phyloP scores from a whole-genome alignment of 2,113 vertebrate species.

The Gasterosteus nipponicus region DNA sequence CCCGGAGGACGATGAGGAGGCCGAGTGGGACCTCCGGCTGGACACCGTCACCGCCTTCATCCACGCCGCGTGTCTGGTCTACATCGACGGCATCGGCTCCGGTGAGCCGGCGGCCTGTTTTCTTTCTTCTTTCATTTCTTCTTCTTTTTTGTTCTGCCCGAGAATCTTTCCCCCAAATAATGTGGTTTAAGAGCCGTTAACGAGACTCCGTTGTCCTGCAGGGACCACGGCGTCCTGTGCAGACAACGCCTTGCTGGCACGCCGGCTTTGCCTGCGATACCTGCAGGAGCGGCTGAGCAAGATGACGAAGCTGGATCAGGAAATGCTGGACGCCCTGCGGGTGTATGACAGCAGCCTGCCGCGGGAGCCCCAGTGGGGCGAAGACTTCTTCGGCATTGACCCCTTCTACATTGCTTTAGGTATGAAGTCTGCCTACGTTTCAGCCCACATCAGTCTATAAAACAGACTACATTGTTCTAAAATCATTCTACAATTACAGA shows the following conservation, averaged over 20 bases:
- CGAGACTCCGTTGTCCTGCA: constrained; percentile 50
- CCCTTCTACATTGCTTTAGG: constrained; percentile 95
- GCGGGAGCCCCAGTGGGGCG: constrained; percentile 85
- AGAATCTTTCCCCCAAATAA: background rate
- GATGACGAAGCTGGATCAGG: constrained; percentile 81
- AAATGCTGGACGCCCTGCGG: constrained; percentile 83
- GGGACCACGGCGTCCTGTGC: constrained; percentile 87
- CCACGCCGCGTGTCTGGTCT: constrained; percentile 94
- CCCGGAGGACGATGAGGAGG: constrained; percentile 66
- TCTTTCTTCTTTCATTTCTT: background rate
- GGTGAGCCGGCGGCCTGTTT: constrained; percentile 74
- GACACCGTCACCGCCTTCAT: constrained; percentile 87
- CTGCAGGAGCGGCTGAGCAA: constrained; percentile 83
- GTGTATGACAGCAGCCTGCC: constrained; percentile 86
- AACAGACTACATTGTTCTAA: background rate
- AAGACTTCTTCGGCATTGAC: constrained; percentile 89
- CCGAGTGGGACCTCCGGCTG: constrained; percentile 73
- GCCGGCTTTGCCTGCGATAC: constrained; percentile 87
- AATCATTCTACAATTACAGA: background rate
- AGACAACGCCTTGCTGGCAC: constrained; percentile 80
- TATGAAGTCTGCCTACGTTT: constrained; percentile 41
- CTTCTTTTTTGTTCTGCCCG: background rate
- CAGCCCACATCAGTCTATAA: background rate
- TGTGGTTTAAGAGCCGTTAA: background rate
- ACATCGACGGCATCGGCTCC: constrained; percentile 94